Conservation (phyloP, 2,113 vertebrate species). For the Limanda limanda region DNA sequence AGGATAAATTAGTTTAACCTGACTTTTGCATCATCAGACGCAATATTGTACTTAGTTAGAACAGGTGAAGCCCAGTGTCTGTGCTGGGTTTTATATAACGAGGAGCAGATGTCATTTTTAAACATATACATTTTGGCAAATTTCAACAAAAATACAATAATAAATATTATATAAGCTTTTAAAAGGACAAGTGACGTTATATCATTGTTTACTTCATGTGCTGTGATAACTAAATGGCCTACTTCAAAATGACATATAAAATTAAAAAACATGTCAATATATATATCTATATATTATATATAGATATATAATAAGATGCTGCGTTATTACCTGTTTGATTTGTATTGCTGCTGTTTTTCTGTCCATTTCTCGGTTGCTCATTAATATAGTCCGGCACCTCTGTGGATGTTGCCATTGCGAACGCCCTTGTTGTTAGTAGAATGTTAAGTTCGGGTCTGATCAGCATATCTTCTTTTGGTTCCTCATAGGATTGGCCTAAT, state of each 20-base stretch:
- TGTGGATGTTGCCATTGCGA: background rate
- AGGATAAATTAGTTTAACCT: background rate
- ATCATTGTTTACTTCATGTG: too few relatives aligned
- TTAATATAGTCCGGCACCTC: background rate
- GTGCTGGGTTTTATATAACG: too few relatives aligned
- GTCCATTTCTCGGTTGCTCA: background rate
- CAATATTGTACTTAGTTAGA: background rate
- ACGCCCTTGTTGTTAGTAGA: background rate
- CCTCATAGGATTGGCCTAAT: background rate
- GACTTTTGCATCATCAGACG: background rate
- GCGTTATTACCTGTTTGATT: constrained; percentile 14
- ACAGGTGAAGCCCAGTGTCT: too few relatives aligned
- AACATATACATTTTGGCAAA: too few relatives aligned
- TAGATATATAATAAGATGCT: background rate
- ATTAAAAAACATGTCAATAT: too few relatives aligned
- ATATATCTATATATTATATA: too few relatives aligned
- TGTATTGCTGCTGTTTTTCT: background rate
- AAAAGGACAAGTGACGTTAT: background rate
- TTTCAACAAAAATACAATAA: too few relatives aligned
- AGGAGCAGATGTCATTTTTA: too few relatives aligned
- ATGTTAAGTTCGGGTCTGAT: background rate
- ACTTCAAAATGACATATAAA: too few relatives aligned
- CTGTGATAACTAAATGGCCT: too few relatives aligned
- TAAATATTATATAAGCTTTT: too few relatives aligned
- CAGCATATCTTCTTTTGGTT: background rate